Base-by-base conservation (phyloP, 2,113 vertebrate species). In the Tinamus guttatus region DNA sequence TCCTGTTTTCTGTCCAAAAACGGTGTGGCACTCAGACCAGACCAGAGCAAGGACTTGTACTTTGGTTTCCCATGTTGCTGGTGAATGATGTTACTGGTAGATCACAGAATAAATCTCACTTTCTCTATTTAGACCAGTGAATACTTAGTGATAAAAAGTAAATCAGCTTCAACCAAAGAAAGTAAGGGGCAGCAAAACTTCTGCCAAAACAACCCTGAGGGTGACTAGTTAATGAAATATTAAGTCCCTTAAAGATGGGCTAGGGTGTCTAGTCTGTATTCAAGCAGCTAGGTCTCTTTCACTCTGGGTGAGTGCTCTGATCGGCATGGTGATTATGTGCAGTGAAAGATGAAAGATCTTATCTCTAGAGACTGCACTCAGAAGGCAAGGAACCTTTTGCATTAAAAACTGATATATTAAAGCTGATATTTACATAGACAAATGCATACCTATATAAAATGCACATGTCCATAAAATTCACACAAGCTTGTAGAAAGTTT, bases 391-490 rank as follows among this genome's bases (percentile, higher is more conserved):
- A 76, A 67, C 58, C 16, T 30, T 34, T 63, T 9, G 63, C 56
- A 30, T 56, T 51, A 63, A 58, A 69, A 74, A 34, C 7, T 20
- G 19, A 32, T 69, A 16, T 40, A 41, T 17, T 75, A 38, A 59
- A 52, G 13, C 16, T 47, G 28, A 24, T 58, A 17, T 20, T 51
- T 68, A 20, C 54, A 5, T 36, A 77, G 14, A 68, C 7, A 18
- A 30, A 56, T 56, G 27, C 2, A 30, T 6, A 11, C 1, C n/a
- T 36, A n/a, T 2, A 34, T 14, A 85, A 80, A 76, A 74, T 2
- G 0, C 3, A 34, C 9, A 2, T 28, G 13, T 40, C n/a, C 3
- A 28, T 14, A 85, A 79, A 76, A 73, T 2, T 0, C 2, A 34
- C 11, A 2, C 2, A 9, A 30, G 4, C 4, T 90, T 41, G 30